Evolutionary conservation across 2,113 vertebrate genomes (phyloP).

Genomic region (Puntigrus tetrazona): DNA sequence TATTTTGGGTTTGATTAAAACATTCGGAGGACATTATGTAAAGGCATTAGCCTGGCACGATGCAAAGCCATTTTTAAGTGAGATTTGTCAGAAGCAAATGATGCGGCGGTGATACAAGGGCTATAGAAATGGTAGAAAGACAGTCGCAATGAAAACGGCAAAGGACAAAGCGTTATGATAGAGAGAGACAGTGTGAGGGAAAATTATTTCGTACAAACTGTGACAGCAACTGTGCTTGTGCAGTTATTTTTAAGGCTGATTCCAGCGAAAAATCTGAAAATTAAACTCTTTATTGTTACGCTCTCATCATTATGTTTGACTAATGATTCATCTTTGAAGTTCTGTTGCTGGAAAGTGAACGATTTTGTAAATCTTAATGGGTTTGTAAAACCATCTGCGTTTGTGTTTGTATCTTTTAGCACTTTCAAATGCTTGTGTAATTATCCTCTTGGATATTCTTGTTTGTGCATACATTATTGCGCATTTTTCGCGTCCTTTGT

Average conservation of each 20-base stretch:
- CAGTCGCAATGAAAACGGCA: background rate
- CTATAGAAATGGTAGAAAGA: constrained; percentile 50
- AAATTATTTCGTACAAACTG: background rate
- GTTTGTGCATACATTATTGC: background rate
- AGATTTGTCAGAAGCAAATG: background rate
- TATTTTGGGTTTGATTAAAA: constrained; percentile 55
- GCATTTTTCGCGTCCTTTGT: background rate
- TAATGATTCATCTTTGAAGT: constrained; percentile 1
- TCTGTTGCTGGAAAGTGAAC: background rate
- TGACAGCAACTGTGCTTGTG: background rate
- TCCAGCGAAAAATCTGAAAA: background rate
- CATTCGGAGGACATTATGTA: constrained; percentile 59
- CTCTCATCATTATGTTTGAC: constrained; percentile 14
- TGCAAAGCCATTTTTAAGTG: background rate
- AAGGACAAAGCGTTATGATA: background rate
- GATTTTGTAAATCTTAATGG: background rate
- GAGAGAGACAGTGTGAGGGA: background rate
- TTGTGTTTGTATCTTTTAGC: background rate
- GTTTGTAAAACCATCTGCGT: background rate
- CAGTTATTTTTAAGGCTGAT: background rate
- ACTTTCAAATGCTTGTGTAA: background rate
- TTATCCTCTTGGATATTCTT: background rate
- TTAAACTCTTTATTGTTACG: constrained; percentile 11
- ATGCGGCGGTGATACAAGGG: background rate
- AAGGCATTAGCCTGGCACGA: constrained; percentile 58